These are phyloP conservation scores for Neostethus bicornis DNA, from an alignment of 2,797 vertebrate genomes.

Conservation along the genomic window DNA sequence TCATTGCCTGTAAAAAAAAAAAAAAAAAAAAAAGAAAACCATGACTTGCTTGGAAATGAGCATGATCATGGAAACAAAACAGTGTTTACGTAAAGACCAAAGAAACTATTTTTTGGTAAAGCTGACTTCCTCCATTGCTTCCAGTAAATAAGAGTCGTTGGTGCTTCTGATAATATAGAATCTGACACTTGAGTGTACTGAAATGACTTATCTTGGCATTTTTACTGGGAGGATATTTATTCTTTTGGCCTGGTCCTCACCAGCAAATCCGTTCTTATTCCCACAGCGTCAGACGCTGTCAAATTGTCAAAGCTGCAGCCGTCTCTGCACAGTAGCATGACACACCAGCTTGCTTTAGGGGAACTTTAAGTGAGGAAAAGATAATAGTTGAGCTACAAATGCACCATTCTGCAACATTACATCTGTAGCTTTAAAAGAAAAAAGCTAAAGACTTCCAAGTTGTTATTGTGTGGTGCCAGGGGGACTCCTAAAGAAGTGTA, in stretches of 20 bases:
- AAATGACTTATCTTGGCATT: slow-evolving; percentile 2
- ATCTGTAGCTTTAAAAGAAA: neutral
- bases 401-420: neutral
- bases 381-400: neutral
- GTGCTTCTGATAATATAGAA: neutral
- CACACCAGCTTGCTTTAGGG: neutral
- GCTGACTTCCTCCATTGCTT: neutral
- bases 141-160: neutral
- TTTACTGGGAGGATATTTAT: slow-evolving; percentile 1
- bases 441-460: neutral
- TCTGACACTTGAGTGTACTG: neutral
- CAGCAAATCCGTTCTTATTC: neutral
- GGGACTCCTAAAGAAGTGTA: neutral
- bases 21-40: too few relatives aligned
- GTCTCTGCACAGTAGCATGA: neutral
- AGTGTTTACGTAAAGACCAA: neutral
- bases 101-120: neutral
- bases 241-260: slow-evolving; percentile 1
- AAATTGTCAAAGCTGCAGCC: neutral
- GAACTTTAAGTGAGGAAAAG: neutral
- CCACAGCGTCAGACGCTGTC: neutral
- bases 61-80: neutral
- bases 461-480: neutral
- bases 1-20: neutral
- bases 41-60: too few relatives aligned